These are phyloP conservation scores for Amiota minor DNA, from an alignment of 2,888 invertebrate species.

Conservation along the genomic window DNA sequence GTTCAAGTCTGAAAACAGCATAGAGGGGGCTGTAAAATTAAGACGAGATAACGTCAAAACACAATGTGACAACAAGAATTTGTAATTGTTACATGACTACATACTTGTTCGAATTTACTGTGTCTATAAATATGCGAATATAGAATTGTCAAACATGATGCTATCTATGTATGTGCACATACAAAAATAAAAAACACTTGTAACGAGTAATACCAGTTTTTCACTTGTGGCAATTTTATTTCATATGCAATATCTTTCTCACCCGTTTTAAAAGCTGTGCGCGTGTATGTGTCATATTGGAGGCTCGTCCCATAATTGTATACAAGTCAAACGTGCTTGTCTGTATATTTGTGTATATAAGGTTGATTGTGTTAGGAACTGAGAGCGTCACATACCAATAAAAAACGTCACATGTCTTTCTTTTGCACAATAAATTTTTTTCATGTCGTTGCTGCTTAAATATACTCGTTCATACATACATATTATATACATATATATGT, in stretches of 20 bases:
- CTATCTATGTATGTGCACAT: neutral
- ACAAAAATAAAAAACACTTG: neutral
- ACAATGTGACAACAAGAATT: neutral
- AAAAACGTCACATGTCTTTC: constrained; percentile 17
- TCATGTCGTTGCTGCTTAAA: neutral
- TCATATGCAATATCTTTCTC: neutral
- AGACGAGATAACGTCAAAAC: too few relatives aligned
- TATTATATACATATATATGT: too few relatives aligned
- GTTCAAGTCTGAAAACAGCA: too few relatives aligned
- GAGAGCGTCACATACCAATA: constrained; percentile 1
- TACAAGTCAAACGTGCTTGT: constrained; percentile 34
- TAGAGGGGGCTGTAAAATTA: too few relatives aligned
- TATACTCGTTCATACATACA: neutral
- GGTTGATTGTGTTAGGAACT: neutral
- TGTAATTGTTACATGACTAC: neutral
- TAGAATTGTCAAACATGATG: neutral
- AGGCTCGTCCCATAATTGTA: constrained; percentile 61
- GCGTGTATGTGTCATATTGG: constrained; percentile 51
- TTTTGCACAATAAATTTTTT: neutral
- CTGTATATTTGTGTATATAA: constrained; percentile 32
- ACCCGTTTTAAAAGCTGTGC: constrained; percentile 11
- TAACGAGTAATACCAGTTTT: constrained; percentile 3
- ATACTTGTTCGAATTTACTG: neutral
- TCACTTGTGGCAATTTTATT: neutral
- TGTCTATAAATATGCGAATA: neutral